A percentile compares a stretch with the other conserved stretches of the same genome.
These are phyloP conservation scores for Cetonia aurata DNA, from an alignment of 2,888 invertebrate species.

Conservation along the genomic window DNA sequence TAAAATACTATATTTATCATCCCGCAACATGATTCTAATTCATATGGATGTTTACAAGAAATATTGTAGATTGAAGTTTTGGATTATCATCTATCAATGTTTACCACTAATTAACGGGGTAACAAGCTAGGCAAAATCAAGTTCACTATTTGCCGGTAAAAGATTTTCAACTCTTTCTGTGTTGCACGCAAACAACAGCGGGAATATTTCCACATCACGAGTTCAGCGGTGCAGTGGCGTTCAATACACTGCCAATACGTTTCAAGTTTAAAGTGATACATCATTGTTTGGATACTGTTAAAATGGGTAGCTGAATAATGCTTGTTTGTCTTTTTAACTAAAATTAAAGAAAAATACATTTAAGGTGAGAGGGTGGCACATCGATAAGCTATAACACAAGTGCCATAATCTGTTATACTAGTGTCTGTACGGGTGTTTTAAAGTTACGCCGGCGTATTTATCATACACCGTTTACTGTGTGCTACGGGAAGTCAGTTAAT, in stretches of 20 bases:
- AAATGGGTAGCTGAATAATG: too few species aligned
- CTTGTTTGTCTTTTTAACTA: not conserved
- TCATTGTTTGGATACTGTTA: slow-evolving; percentile 6
- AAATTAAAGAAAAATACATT: not conserved
- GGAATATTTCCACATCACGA: not conserved
- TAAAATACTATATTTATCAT: too few species aligned
- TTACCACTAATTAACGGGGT: slow-evolving; percentile 18
- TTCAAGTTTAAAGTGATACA: not conserved
- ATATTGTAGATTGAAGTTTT: too few species aligned
- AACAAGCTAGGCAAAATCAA: slow-evolving; percentile 33
- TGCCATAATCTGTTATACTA: not conserved
- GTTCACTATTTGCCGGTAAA: slow-evolving; percentile 41
- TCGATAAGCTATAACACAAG: too few species aligned
- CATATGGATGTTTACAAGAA: too few species aligned
- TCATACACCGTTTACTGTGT: slow-evolving; percentile 36
- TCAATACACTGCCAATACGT: not conserved
- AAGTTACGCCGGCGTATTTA: not conserved
- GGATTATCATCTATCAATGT: too few species aligned
- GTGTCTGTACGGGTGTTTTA: not conserved
- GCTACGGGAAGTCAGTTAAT: slow-evolving; percentile 38
- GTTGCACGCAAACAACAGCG: too few species aligned
- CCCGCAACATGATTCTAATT: too few species aligned
- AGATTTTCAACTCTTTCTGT: slow-evolving; percentile 7
- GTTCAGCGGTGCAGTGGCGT: slow-evolving; percentile 3
- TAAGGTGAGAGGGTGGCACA: too few species aligned